Evolutionary conservation across 2,888 invertebrate species (phyloP), one percentile per base, ranked within the genome.

Genomic region (Scelioninae gen. 1): DNA sequence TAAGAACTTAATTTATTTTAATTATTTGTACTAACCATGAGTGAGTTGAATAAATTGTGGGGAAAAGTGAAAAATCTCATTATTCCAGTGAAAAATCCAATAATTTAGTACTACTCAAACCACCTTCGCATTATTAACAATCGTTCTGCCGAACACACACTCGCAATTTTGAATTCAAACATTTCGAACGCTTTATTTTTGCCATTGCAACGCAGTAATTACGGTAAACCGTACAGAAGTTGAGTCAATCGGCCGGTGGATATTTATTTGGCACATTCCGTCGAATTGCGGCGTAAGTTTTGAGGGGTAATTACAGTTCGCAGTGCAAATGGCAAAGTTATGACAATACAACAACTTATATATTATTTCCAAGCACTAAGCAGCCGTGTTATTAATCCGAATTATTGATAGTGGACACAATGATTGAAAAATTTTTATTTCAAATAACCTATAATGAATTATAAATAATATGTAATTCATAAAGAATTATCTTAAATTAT

Each of bases 211-310:
- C 68, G 32, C 55, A 45, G 55, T 16, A 45, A 68, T 68, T 68
- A 68, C 45, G 68, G 71, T 60, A 49, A 71, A 60, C 60, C 71
- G 38, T 51, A 51, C 51, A 13, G 47, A 71, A 71, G 71, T 60
- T 60, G 60, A 71, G 60, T 60, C 71, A 71, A 71, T 71, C 71
- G 60, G 60, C 60, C 51, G 5, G 60, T 71, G 71, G 49, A 71
- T 71, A 71, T 71, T 71, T 71, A 71, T 71, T 71, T 31, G 60
- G 51, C 58, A 51, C 51, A 71, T 71, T 60, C 51, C 51, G 71
- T 60, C 31, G 71, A 71, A 71, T 60, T 60, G 51, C 51, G 58
- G 71, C 38, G 43, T 60, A 71, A 58, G 58, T 56, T 69, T 58
- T 69, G 23, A 68, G 32, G 45, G 68, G 68, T 31, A 68, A 68